phyloP scores from a whole-genome alignment of 2,888 invertebrate species.

The Drosophila hawaiiensis region DNA sequence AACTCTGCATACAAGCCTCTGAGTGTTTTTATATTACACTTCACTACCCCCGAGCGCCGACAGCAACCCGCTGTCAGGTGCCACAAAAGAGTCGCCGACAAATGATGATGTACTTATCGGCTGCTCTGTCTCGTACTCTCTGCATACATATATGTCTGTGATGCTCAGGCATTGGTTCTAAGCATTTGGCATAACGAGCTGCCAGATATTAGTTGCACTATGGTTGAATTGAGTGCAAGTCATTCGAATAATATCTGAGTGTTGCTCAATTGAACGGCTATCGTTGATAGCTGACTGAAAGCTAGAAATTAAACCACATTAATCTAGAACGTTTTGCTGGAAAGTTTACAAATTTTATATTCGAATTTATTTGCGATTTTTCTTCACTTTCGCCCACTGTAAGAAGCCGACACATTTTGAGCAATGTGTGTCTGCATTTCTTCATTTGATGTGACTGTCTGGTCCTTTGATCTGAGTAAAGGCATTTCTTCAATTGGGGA shows the following conservation, averaged over 20 bases:
- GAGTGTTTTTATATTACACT: conserved; percentile 44
- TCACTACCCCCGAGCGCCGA: neutral
- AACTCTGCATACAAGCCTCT: conserved; percentile 28
- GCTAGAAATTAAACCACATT: neutral
- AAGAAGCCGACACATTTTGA: conserved; percentile 19
- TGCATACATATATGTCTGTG: neutral
- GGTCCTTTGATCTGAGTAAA: conserved; percentile 65
- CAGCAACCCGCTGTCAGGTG: conserved; percentile 10
- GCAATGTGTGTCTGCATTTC: conserved; percentile 39
- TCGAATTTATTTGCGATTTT: neutral
- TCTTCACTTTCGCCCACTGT: conserved; percentile 43
- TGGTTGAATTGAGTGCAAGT: conserved; percentile 39
- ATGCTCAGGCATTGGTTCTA: conserved; percentile 46
- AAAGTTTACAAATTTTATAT: neutral
- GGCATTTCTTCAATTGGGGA: conserved; percentile 20
- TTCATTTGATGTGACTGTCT: conserved; percentile 59
- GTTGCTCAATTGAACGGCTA: neutral
- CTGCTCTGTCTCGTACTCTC: neutral
- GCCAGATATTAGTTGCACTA: conserved; percentile 56
- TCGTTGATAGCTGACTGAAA: neutral
- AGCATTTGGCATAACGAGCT: conserved; percentile 66
- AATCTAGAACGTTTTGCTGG: neutral
- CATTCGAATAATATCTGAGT: conserved; percentile 14
- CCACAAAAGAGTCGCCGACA: conserved; percentile 64
- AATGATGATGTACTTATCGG: conserved; percentile 71